Evolutionary conservation across 2,797 vertebrate genomes (phyloP).

Genomic region (Cuniculus paca): DNA sequence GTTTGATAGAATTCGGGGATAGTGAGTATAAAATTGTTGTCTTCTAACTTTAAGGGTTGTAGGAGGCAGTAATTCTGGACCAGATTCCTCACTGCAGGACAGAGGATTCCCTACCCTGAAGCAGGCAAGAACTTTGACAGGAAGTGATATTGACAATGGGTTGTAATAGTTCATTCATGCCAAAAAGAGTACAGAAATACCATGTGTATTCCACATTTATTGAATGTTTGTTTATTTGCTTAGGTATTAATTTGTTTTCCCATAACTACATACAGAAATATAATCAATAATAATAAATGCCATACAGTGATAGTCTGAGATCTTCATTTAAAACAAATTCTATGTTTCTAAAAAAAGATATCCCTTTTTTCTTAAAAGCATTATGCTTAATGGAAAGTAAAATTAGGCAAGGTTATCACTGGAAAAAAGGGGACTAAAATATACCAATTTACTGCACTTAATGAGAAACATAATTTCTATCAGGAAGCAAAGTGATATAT

Average conservation of each 20-base stretch:
- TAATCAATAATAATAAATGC: background rate
- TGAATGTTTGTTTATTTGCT: conserved; percentile 21
- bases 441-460: background rate
- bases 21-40: conserved; percentile 16
- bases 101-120: background rate
- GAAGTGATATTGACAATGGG: background rate
- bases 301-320: background rate
- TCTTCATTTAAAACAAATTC: conserved; percentile 13
- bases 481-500: background rate
- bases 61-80: background rate
- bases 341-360: conserved; percentile 23
- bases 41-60: background rate
- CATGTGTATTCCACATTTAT: background rate
- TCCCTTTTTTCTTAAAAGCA: background rate
- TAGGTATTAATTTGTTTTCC: background rate
- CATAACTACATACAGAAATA: background rate
- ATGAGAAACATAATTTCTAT: conserved; percentile 40
- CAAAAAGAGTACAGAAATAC: background rate
- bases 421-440: background rate
- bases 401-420: background rate
- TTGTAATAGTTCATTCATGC: background rate
- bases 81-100: background rate
- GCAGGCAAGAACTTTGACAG: background rate
- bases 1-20: conserved; percentile 26
- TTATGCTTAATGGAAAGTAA: conserved; percentile 9